Evolutionary conservation across 2,113 vertebrate genomes (phyloP), one percentile per base, ranked within the genome.

Genomic region (Neodontobutis hainanensis): DNA sequence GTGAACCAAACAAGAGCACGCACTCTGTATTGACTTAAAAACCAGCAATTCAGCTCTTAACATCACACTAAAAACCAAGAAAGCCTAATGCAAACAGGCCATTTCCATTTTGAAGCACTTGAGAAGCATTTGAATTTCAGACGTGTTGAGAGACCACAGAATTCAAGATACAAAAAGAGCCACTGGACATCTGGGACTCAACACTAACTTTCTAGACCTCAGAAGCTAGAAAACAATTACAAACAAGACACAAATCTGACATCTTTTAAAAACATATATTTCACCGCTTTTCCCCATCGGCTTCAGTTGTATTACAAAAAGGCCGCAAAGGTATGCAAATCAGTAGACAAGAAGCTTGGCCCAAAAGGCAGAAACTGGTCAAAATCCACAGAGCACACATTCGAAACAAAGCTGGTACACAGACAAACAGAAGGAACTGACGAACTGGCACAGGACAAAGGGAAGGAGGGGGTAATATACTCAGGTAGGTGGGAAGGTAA

Each of bases 201-300:
- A 38, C 15, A 65, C 34, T 27, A 55, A 59, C 56, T 11, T 27
- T n/a, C 9, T 72, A 14, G 47, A 38, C 61, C 56, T 63, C 50
- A 44, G 11, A 15, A 40, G 11, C 62, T 55, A 74, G 58, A 48
- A 68, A 53, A 55, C 6, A 60, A 61, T 61, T 19, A 56, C 38
- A 32, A 61, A 50, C n/a, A 58, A 16, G 55, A n/a, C n/a, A n/a
- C n/a, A n/a, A n/a, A n/a, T 58, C 38, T 58, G 36, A 58, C 55
- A 58, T 35, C 55, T 58, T 42, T 38, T 40, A 58, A 58, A 58
- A 58, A 58, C 32, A 58, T 43, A 58, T 14, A 11, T 55, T 55
- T 55, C 36, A n/a, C 34, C 52, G 36, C 14, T 7, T n/a, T n/a
- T 4, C n/a, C 52, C 49, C 14, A 35, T 7, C 6, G 7, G n/a